Conservation (phyloP, 2,797 vertebrate genomes). For the Euphonia xanthogaster region DNA sequence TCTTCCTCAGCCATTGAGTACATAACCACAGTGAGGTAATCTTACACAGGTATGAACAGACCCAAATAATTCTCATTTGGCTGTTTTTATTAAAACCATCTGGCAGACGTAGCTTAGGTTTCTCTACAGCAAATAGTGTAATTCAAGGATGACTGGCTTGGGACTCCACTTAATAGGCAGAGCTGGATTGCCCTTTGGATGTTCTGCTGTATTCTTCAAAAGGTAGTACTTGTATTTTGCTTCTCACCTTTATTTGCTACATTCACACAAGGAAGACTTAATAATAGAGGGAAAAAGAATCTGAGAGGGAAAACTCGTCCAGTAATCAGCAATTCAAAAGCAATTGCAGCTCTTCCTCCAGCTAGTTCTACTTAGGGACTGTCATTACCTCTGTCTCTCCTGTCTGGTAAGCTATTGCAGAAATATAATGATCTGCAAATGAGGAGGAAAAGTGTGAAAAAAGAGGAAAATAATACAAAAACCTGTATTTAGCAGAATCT, state of each 20-base stretch:
- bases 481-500: not conserved
- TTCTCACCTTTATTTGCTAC: not conserved
- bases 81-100: not conserved
- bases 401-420: not conserved
- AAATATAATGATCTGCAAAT: not conserved
- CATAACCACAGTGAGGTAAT: not conserved
- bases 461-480: not conserved
- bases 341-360: not conserved
- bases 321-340: not conserved
- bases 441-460: not conserved
- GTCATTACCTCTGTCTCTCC: not conserved
- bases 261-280: not conserved
- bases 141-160: not conserved
- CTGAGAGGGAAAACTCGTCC: not conserved
- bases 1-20: not conserved
- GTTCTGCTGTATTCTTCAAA: not conserved
- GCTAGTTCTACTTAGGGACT: not conserved
- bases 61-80: not conserved
- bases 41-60: not conserved
- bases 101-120: not conserved
- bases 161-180: not conserved
- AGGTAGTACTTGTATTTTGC: not conserved
- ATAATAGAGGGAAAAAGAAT: not conserved
- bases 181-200: not conserved
- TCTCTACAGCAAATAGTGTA: not conserved